Conservation (phyloP, 2,888 invertebrate species). For the Coleophora deauratella region DNA sequence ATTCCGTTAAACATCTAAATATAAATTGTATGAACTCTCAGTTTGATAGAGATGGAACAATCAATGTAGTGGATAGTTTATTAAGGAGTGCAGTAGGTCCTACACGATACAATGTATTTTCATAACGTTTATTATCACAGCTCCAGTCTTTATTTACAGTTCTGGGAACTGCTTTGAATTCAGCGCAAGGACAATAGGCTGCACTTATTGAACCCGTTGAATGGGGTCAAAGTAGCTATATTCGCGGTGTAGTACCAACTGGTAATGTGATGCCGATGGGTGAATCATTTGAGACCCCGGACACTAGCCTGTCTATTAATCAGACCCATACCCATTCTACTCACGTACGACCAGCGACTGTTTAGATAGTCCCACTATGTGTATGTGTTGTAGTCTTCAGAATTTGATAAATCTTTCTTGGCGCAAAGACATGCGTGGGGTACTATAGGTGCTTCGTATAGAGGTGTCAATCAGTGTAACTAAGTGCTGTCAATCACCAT, state of each 20-base stretch:
- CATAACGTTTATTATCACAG: conserved; percentile 11
- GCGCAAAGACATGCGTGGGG: too few species aligned
- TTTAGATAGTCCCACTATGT: too few species aligned
- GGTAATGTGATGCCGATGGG: conserved; percentile 47
- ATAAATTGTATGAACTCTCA: background rate
- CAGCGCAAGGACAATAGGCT: conserved; percentile 58
- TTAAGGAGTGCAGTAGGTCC: background rate
- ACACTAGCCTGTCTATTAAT: background rate
- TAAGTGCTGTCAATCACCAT: too few species aligned
- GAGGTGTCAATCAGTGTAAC: conserved; percentile 29
- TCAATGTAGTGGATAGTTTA: too few species aligned
- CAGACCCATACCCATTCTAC: too few species aligned
- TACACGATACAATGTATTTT: conserved; percentile 1
- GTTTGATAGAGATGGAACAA: too few species aligned
- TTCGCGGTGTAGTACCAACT: conserved; percentile 22
- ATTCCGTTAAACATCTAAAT: too few species aligned
- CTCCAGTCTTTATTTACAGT: conserved; percentile 38
- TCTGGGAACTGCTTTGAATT: conserved; percentile 55
- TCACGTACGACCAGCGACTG: too few species aligned
- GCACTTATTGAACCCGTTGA: conserved; percentile 53
- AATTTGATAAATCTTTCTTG: too few species aligned
- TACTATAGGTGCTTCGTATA: too few species aligned
- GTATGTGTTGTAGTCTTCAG: too few species aligned
- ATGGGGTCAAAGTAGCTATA: conserved; percentile 66
- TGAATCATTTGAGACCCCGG: conserved; percentile 63